These are phyloP conservation scores for Xiphophorus birchmanni DNA, from an alignment of 2,797 vertebrate species.

Conservation along the genomic window DNA sequence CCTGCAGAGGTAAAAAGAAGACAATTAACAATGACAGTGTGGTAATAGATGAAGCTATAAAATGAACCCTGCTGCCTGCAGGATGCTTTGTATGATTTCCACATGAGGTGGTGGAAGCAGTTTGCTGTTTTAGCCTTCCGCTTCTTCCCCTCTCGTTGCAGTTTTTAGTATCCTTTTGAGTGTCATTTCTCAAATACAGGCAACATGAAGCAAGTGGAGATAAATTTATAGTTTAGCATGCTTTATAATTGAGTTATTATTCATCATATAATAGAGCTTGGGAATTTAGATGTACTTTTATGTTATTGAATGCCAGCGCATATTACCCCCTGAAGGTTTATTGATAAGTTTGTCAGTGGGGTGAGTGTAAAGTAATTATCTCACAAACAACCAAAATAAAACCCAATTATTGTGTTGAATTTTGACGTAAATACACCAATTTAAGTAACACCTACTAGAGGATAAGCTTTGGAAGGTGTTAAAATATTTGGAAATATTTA, in stretches of 20 bases:
- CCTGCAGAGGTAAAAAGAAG: slow-evolving; percentile 99
- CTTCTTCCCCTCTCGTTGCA: slow-evolving; percentile 80
- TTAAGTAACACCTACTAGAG: not conserved
- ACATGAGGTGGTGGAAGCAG: slow-evolving; percentile 94
- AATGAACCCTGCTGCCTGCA: slow-evolving; percentile 96
- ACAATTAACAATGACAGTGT: slow-evolving; percentile 99
- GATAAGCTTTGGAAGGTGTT: not conserved
- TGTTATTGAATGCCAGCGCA: slow-evolving; percentile 64
- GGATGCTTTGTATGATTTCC: slow-evolving; percentile 99
- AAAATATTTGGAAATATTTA: not conserved
- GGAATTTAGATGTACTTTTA: slow-evolving; percentile 65
- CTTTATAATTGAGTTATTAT: slow-evolving; percentile 65
- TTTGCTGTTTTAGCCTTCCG: slow-evolving; percentile 88
- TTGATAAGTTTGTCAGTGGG: slow-evolving; percentile 66
- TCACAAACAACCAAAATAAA: slow-evolving; percentile 16
- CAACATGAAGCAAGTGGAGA: slow-evolving; percentile 19
- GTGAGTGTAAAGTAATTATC: not conserved
- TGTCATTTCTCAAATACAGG: slow-evolving; percentile 13
- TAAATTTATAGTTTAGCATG: slow-evolving; percentile 7
- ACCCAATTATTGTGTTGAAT: slow-evolving; percentile 14
- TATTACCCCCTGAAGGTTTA: slow-evolving; percentile 43
- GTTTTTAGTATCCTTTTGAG: slow-evolving; percentile 50
- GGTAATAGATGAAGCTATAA: slow-evolving; percentile 99
- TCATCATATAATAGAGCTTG: slow-evolving; percentile 63
- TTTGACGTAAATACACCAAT: not conserved